Evolutionary conservation across 2,888 invertebrate genomes (phyloP).

Genomic region (Idaea biselata): DNA sequence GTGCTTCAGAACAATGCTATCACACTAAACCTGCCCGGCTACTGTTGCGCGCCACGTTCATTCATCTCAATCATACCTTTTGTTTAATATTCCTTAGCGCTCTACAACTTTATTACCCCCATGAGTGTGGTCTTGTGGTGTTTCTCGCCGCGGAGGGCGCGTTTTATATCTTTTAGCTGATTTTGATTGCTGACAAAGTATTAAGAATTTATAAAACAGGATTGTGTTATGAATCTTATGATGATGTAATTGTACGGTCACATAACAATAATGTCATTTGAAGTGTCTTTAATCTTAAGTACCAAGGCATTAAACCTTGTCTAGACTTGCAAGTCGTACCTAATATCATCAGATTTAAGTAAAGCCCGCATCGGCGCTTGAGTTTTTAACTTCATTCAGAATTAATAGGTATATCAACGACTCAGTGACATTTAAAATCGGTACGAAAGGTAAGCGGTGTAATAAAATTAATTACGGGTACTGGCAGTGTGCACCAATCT

Average conservation of each 20-base stretch:
- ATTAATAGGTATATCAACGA: background rate
- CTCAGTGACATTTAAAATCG: background rate
- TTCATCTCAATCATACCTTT: slow-evolving; percentile 42
- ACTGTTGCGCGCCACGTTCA: slow-evolving; percentile 41
- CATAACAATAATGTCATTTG: background rate
- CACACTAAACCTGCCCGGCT: slow-evolving; percentile 58
- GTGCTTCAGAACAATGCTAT: slow-evolving; percentile 62
- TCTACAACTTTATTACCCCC: background rate
- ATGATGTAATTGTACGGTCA: background rate
- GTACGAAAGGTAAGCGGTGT: slow-evolving; percentile 43
- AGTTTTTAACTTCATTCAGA: background rate
- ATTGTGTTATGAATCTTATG: too few species aligned
- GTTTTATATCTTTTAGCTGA: too few species aligned
- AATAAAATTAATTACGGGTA: slow-evolving; percentile 75
- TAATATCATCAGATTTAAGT: background rate
- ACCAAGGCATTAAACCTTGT: too few species aligned
- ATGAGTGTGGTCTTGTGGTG: too few species aligned
- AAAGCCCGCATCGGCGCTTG: background rate
- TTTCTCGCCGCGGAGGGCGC: too few species aligned
- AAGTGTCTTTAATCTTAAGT: too few species aligned
- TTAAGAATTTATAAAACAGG: background rate
- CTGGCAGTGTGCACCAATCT: slow-evolving; percentile 71
- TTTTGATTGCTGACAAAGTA: too few species aligned
- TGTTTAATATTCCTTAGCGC: slow-evolving; percentile 20
- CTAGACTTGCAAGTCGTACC: background rate